Conservation (phyloP, 2,113 vertebrate species). For the Strix aluco region DNA sequence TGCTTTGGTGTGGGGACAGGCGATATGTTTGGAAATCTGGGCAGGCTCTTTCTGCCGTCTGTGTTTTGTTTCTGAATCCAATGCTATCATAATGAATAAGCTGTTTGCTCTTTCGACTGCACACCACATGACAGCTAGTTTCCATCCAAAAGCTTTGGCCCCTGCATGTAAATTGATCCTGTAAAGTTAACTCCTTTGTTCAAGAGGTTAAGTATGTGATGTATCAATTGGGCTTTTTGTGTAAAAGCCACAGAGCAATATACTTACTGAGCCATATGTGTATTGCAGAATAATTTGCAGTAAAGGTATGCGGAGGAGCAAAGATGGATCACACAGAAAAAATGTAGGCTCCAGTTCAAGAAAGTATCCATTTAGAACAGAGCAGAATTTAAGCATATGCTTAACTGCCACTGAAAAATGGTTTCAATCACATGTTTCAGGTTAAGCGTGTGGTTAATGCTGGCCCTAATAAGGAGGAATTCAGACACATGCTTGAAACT, state of each 20-base stretch:
- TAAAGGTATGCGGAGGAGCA: not conserved
- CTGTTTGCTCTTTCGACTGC: conserved; percentile 61
- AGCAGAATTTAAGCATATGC: conserved; percentile 1
- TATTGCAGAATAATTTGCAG: not conserved
- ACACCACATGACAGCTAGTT: conserved; percentile 57
- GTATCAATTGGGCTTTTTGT: conserved; percentile 25
- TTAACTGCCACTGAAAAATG: conserved; percentile 21
- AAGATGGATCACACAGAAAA: conserved; percentile 12
- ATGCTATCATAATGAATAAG: conserved; percentile 65
- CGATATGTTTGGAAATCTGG: conserved; percentile 20
- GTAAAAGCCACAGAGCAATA: conserved; percentile 1
- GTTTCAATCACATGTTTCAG: conserved; percentile 6
- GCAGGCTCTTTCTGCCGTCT: conserved; percentile 49
- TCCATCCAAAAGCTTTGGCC: conserved; percentile 55
- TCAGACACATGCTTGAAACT: not conserved
- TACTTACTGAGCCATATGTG: not conserved
- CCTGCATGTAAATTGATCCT: conserved; percentile 52
- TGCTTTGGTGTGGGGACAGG: not conserved
- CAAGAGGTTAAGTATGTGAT: conserved; percentile 48
- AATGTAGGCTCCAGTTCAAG: conserved; percentile 12
- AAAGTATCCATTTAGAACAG: conserved; percentile 32
- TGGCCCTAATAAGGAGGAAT: not conserved
- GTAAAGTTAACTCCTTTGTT: conserved; percentile 60
- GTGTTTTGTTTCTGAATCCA: conserved; percentile 67
- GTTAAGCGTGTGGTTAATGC: not conserved